Evolutionary conservation across 2,113 vertebrate genomes (phyloP), one percentile per base, ranked within the genome.

Genomic region (Grammomys dolichurus): DNA sequence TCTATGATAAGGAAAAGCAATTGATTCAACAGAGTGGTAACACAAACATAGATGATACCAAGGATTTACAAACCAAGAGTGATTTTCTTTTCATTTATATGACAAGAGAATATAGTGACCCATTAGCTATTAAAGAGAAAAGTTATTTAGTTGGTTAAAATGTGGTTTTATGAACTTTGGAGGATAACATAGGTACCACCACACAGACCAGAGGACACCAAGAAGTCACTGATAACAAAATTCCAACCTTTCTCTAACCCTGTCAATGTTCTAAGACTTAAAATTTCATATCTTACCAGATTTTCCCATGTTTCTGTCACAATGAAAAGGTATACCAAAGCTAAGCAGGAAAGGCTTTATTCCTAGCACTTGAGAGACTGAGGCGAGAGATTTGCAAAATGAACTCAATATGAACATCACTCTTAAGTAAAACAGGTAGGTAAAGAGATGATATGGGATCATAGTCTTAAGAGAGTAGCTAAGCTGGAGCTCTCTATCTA

Each of bases 211-310:
- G 48, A 75, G 36, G 56, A 94, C 6, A 78, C 19, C 8, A 73
- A 91, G 90, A 95, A 91, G 60, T 82, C 63, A 31, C n/a, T 97
- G 16, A 36, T 48, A 94, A 97, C 76, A 88, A 77, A 95, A 82
- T 65, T 90, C 19, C 26, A 94, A 48, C 9, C 24, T 78, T 84
- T 93, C 63, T 28, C 2, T 33, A 4, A 7, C 16, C 17, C 0
- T 54, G 54, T 22, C 12, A 72, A 81, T 77, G 46, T 85, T 92
- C 60, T 80, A 60, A 69, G 48, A 65, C 94, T 92, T 90, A 87
- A 63, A 94, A 96, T 72, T 91, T 20, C 33, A 43, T n/a, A 51
- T 85, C n/a, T 14, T 73, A 69, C 9, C 84, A 5, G 40, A 84
- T 90, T 48, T 65, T 85, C 51, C 73, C 48, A 36, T 76, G 86